Base-by-base conservation (phyloP, 2,113 vertebrate species). In the Alethe castanea region DNA sequence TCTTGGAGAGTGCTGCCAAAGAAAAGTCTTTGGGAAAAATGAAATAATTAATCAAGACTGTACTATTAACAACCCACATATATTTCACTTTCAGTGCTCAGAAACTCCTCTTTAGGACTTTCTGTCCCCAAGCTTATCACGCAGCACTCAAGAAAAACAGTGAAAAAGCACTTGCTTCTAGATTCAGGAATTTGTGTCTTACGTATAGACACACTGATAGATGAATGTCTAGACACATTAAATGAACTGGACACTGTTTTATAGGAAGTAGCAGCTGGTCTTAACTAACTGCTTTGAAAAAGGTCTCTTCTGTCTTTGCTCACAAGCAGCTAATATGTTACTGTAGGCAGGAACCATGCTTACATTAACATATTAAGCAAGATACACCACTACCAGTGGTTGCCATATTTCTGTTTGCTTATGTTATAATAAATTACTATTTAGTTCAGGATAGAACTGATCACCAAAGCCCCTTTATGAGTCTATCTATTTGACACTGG, bases 371-470 rank as follows among this genome's bases (percentile, higher is more conserved):
- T 95, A 94, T 90, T 90, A 95, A 88, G 88, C 42, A 94, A 97
- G 92, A 78, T 67, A 72, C 64, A 76, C 45, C 15, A 8, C 54
- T 83, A 45, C 56, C 57, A 96, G 48, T 19, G 31, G 35, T 90
- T 92, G 73, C 94, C 36, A 22, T 67, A 85, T 86, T 96, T 89
- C 44, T 97, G 83, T 96, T 97, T 96, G 64, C 94, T 92, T 80
- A 81, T 76, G 77, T 91, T 86, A 89, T 96, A 96, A 97, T 86
- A 97, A 97, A 95, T 97, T 81, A 90, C 92, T 85, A 42, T 94
- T 94, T 94, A 88, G 82, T 90, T 81, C 84, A 94, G 94, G 85
- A 93, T 83, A 84, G 74, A 91, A 69, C 82, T 62, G 72, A 78
- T 78, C 77, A 92, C 64, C 87, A 88, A 91, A 94, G 73, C 54